Evolutionary conservation across 2,797 vertebrate genomes (phyloP).

Genomic region (Liasis olivaceus): DNA sequence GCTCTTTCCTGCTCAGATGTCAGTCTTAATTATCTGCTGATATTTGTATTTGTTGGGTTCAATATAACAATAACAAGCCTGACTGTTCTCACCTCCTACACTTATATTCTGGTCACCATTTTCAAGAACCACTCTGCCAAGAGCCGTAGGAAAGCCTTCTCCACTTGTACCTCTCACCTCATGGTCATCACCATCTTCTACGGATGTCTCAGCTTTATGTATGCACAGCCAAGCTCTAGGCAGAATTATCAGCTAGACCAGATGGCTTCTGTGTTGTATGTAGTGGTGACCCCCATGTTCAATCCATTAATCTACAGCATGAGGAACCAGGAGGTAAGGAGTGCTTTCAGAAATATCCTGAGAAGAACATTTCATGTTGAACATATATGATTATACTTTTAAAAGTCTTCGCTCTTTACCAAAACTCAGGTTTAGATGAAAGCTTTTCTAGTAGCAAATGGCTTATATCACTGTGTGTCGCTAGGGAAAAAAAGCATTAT

Average conservation of each 20-base stretch:
- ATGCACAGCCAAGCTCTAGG: not conserved
- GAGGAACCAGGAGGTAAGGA: constrained; percentile 51
- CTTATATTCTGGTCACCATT: not conserved
- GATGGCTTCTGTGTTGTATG: constrained; percentile 35
- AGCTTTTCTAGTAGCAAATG: not conserved
- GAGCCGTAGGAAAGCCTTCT: not conserved
- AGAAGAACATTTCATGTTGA: not conserved
- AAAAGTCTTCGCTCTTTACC: not conserved
- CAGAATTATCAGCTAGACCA: constrained; percentile 22
- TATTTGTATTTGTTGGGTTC: no score
- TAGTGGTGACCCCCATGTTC: constrained; percentile 45
- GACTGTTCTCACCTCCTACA: not conserved
- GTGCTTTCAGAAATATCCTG: not conserved
- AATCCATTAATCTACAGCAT: constrained; percentile 56
- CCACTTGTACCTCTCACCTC: not conserved
- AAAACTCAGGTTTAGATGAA: not conserved
- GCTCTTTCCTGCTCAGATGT: no score
- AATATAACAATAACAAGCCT: no score
- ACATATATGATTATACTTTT: not conserved
- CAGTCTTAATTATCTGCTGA: not conserved
- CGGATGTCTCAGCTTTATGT: not conserved
- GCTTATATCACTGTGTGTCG: not conserved
- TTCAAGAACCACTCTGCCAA: not conserved
- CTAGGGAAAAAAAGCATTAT: not conserved
- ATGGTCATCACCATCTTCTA: not conserved